A percentile compares a stretch with the other conserved stretches of the same genome.
Conservation (phyloP, 30 jellyfish, hydroid and myxozoan species). For the Rhopilema esculentum region DNA sequence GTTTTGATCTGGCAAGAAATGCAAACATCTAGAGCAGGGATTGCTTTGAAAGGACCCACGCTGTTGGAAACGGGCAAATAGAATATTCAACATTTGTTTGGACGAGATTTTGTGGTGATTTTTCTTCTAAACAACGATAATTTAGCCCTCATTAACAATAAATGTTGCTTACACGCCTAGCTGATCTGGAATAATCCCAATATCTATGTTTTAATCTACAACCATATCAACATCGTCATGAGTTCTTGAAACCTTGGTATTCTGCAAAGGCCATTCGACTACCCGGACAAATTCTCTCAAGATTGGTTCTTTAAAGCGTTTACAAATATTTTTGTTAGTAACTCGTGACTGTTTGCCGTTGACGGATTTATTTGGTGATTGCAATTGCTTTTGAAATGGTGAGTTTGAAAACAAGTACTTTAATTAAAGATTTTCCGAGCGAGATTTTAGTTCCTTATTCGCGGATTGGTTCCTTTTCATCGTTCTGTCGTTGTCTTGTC, state of each 20-base stretch:
- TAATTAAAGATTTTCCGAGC: background rate
- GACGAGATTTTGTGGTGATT: constrained; percentile 21
- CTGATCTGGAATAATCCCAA: constrained; percentile 36
- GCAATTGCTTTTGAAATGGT: background rate
- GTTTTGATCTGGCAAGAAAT: background rate
- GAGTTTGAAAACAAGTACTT: background rate
- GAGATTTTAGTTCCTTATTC: background rate
- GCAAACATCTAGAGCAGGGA: background rate
- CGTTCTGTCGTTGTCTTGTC: background rate
- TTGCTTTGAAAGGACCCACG: background rate
- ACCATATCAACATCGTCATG: background rate
- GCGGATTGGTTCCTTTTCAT: background rate
- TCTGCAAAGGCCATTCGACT: background rate
- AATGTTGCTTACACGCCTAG: constrained; percentile 48
- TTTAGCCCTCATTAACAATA: constrained; percentile 23
- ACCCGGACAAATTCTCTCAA: too few species aligned
- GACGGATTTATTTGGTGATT: background rate
- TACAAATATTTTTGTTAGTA: background rate
- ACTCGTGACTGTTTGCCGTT: background rate
- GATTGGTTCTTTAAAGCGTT: background rate
- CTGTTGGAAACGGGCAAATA: background rate
- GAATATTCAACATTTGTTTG: background rate
- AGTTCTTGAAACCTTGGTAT: background rate
- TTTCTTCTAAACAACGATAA: constrained; percentile 10
- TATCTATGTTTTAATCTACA: background rate